Conservation (phyloP, 2,113 vertebrate genomes). For the Neogale vison region DNA sequence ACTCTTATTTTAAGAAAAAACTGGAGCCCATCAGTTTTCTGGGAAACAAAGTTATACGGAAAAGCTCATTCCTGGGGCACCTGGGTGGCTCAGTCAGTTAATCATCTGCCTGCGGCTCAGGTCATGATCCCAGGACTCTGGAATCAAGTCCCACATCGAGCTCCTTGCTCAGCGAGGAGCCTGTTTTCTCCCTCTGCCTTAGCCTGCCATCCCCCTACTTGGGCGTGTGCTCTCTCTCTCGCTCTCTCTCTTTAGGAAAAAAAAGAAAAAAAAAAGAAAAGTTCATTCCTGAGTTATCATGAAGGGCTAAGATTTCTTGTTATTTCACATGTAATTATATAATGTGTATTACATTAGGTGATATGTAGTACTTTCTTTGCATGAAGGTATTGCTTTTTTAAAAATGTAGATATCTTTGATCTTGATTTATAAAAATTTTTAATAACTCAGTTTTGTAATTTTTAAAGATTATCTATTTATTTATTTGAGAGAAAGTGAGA, state of each 20-base stretch:
- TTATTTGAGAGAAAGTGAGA: neutral
- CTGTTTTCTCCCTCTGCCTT: no score
- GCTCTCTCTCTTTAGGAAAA: no score
- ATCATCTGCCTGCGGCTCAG: no score
- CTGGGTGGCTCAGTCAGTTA: no score
- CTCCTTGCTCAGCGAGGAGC: no score
- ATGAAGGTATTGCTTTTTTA: neutral
- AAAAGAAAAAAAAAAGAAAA: neutral
- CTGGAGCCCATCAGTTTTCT: neutral
- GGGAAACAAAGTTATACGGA: neutral
- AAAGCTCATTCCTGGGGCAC: neutral
- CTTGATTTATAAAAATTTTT: neutral
- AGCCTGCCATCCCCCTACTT: no score
- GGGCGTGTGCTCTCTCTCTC: no score
- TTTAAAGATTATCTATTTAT: neutral
- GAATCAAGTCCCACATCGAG: no score
- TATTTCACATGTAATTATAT: slow-evolving; percentile 22
- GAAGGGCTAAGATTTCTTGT: neutral
- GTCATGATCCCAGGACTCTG: no score
- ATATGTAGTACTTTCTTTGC: neutral
- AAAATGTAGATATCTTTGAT: neutral
- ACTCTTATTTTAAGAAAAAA: slow-evolving; percentile 25
- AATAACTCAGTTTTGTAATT: neutral
- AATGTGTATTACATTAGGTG: neutral
- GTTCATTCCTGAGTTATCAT: neutral